Evolutionary conservation across 2,797 vertebrate species (phyloP).

Genomic region (Carapus acus): DNA sequence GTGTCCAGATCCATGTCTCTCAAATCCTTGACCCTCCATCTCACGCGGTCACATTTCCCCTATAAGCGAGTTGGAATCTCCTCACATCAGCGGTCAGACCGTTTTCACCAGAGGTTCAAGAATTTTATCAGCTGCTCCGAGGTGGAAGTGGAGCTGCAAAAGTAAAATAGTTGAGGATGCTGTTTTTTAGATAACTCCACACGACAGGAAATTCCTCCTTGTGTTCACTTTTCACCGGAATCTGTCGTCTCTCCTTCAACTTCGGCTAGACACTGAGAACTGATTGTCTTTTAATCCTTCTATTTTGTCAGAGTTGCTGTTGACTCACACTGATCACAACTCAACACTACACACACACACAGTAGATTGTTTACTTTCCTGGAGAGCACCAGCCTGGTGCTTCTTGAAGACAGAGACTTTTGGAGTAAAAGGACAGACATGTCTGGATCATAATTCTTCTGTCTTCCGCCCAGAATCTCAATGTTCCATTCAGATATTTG

Average conservation of each 20-base stretch:
- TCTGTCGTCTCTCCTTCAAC: neutral
- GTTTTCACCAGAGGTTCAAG: conserved; percentile 46
- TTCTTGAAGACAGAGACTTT: no score
- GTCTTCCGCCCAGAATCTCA: no score
- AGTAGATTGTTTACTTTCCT: no score
- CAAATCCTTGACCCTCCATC: conserved; percentile 5
- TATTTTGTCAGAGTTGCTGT: no score
- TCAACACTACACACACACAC: no score
- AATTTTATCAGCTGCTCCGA: conserved; percentile 65
- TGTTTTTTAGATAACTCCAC: conserved; percentile 71
- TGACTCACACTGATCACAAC: no score
- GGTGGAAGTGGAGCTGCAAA: conserved; percentile 60
- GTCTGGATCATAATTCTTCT: no score
- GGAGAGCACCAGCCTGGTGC: no score
- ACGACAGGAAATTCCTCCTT: conserved; percentile 75
- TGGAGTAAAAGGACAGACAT: no score
- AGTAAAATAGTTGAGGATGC: conserved; percentile 60
- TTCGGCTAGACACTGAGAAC: conserved; percentile 1
- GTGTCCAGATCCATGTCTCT: conserved; percentile 12
- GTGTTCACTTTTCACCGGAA: conserved; percentile 39
- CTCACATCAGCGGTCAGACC: conserved; percentile 52
- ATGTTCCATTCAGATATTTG: no score
- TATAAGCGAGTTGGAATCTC: conserved; percentile 39
- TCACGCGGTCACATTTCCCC: conserved; percentile 35
- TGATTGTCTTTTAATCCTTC: neutral